phyloP scores from a whole-genome alignment of 2,113 vertebrate genomes.

The Amphiprion ocellaris region DNA sequence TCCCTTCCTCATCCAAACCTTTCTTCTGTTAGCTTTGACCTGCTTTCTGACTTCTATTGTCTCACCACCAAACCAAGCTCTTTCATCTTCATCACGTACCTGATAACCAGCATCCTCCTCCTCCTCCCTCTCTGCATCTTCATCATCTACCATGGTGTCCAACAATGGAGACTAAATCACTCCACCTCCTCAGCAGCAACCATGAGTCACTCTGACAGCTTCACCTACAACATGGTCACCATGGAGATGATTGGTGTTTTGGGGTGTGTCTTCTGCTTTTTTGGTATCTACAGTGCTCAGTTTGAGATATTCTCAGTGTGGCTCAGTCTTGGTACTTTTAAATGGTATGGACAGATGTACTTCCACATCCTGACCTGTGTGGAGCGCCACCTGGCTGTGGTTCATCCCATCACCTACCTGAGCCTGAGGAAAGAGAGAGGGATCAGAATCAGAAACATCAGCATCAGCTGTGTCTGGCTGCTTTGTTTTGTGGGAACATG shows the following conservation, averaged over 20 bases:
- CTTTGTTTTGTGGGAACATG: neutral
- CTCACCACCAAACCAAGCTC: no score
- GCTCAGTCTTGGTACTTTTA: no score
- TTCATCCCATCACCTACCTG: slow-evolving; percentile 17
- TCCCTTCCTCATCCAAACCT: no score
- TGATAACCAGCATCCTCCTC: neutral
- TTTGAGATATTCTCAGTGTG: neutral
- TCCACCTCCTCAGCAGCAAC: neutral
- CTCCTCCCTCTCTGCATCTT: neutral
- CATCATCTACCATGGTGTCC: neutral
- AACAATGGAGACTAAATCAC: neutral
- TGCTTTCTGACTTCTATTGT: no score
- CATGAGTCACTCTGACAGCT: neutral
- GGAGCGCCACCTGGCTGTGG: slow-evolving; percentile 24
- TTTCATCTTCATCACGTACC: no score
- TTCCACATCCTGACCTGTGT: neutral
- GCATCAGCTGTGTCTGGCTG: slow-evolving; percentile 11
- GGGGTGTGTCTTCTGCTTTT: neutral
- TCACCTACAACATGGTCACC: neutral
- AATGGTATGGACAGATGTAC: no score
- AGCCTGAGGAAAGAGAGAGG: neutral
- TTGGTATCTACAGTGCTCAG: no score
- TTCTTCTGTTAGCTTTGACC: no score
- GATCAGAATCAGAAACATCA: neutral
- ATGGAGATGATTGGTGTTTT: neutral